phyloP scores from a whole-genome alignment of 2,113 vertebrate genomes.

The Myrmophylax atrothorax region DNA sequence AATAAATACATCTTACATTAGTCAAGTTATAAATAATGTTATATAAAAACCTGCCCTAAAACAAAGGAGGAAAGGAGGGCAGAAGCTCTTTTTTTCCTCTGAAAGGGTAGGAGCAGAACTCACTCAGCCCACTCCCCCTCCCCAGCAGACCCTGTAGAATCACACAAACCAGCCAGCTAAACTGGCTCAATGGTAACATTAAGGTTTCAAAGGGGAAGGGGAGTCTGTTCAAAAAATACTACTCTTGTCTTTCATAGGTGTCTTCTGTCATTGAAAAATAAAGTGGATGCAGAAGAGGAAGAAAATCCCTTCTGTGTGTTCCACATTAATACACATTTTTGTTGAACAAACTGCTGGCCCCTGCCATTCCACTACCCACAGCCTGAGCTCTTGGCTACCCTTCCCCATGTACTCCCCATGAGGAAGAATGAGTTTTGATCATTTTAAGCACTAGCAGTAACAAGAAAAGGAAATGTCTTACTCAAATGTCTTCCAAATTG shows the following conservation, averaged over 20 bases:
- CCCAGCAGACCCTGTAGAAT: not conserved
- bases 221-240: not conserved
- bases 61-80: not conserved
- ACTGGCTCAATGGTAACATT: not conserved
- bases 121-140: not conserved
- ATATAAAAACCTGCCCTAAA: not conserved
- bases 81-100: not conserved
- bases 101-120: not conserved
- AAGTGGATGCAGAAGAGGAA: not conserved
- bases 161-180: not conserved
- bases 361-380: not conserved
- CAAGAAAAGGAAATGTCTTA: slow-evolving; percentile 20
- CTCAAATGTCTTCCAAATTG: not conserved
- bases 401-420: not conserved
- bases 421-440: slow-evolving; percentile 24
- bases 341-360: not conserved
- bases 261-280: not conserved
- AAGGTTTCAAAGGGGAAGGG: not conserved
- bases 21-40: not conserved
- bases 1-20: not conserved
- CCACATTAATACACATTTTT: slow-evolving; percentile 10
- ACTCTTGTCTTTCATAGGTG: not conserved
- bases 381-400: not conserved
- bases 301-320: not conserved
- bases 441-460: slow-evolving; percentile 53